Evolutionary conservation across 2,888 invertebrate species (phyloP).

Genomic region (Campaea margaritaria): DNA sequence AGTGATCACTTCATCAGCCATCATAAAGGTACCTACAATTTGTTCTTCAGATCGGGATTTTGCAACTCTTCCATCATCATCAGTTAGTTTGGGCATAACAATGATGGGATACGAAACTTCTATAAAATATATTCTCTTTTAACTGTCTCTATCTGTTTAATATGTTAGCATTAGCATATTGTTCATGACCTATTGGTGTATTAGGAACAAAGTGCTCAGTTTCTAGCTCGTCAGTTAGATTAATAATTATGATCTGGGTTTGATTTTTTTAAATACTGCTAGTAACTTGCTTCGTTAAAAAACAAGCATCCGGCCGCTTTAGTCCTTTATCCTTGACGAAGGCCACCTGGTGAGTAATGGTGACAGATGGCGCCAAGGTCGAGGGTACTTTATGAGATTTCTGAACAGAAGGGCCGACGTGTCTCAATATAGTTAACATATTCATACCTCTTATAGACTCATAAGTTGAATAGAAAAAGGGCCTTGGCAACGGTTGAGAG

Average conservation of each 20-base stretch:
- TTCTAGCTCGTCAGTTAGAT: no score
- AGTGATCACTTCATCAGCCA: not conserved
- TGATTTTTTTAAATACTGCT: not conserved
- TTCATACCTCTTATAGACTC: not conserved
- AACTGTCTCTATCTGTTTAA: no score
- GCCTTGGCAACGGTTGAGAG: not conserved
- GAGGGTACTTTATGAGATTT: conserved; percentile 6
- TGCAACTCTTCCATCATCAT: no score
- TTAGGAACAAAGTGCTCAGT: no score
- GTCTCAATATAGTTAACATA: conserved; percentile 2
- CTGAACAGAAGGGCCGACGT: conserved; percentile 9
- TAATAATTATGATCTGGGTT: no score
- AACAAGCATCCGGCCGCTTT: conserved; percentile 20
- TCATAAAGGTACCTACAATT: not conserved
- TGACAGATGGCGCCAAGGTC: conserved; percentile 29
- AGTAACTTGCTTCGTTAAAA: conserved; percentile 6
- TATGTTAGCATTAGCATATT: no score
- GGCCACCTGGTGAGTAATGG: conserved; percentile 27
- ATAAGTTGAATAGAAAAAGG: not conserved
- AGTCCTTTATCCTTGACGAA: conserved; percentile 12
- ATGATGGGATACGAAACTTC: no score
- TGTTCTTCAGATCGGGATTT: no score
- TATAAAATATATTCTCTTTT: no score
- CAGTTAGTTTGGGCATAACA: no score
- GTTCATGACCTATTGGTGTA: no score